phyloP scores from a whole-genome alignment of 2,113 vertebrate species.

The Perccottus glenii region DNA sequence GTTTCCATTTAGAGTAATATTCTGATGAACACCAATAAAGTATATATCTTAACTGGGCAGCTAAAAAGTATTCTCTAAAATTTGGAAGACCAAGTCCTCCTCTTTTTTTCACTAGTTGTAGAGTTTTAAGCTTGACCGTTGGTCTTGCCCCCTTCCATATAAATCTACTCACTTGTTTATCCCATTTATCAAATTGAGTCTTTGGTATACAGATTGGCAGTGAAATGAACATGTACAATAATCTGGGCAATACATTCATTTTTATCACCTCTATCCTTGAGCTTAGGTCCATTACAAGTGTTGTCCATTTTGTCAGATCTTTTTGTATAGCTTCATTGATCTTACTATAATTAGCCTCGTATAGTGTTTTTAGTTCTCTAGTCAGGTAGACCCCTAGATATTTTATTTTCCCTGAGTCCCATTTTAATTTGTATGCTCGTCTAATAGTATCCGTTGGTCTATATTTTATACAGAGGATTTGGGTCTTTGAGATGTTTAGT shows the following conservation, averaged over 20 bases:
- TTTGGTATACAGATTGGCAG: neutral
- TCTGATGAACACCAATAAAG: neutral
- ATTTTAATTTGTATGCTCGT: too few species aligned
- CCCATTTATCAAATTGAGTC: neutral
- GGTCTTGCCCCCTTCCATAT: neutral
- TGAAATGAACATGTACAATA: neutral
- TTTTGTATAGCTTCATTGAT: neutral
- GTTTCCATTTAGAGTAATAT: neutral
- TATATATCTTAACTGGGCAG: neutral
- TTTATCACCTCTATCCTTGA: neutral
- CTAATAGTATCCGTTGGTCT: too few species aligned
- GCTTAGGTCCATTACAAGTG: neutral
- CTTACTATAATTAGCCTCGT: too few species aligned
- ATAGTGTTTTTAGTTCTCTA: too few species aligned
- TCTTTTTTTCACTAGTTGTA: neutral
- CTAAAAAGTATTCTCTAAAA: neutral
- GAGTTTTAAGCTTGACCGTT: neutral
- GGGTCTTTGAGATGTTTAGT: too few species aligned
- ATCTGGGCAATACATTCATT: neutral
- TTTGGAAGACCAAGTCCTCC: neutral
- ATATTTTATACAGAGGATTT: too few species aligned
- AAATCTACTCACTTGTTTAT: conserved; percentile 4
- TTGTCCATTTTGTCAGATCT: neutral
- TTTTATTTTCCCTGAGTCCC: too few species aligned
- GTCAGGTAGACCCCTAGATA: too few species aligned